Evolutionary conservation across 1,140 invertebrate species (phyloP).

Genomic region (Leptoteleia sp.): DNA sequence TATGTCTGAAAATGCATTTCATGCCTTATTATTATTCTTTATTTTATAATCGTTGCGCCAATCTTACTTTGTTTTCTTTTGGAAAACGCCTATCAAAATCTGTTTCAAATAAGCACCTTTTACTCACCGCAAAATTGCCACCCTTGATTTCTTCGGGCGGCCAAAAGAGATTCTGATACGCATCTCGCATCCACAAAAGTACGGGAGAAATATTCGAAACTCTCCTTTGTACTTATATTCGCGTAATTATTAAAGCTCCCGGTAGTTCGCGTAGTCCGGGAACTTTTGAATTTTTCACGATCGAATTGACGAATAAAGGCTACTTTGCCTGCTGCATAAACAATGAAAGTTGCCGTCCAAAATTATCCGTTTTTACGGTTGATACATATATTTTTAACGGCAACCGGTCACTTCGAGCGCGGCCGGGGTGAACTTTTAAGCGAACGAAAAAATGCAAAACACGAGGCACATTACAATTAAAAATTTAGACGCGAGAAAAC

Average conservation of each 20-base stretch:
- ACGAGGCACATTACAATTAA: conserved; percentile 57
- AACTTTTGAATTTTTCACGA: conserved; percentile 21
- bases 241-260: conserved; percentile 31
- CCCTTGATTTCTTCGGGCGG: conserved; percentile 3
- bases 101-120: conserved; percentile 28
- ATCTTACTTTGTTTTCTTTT: conserved; percentile 38
- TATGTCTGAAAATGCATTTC: too few relatives aligned
- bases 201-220: conserved; percentile 3
- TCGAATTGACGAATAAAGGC: conserved; percentile 14
- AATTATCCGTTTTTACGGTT: conserved; percentile 37
- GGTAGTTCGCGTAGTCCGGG: conserved; percentile 2
- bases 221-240: conserved; percentile 10
- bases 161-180: conserved; percentile 19
- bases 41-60: conserved; percentile 4
- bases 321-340: conserved; percentile 23
- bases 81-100: conserved; percentile 26
- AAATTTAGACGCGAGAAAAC: conserved; percentile 56
- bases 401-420: conserved; percentile 26
- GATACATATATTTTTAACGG: conserved; percentile 18
- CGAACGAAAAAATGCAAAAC: conserved; percentile 49
- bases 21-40: conserved; percentile 5
- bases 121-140: conserved; percentile 22
- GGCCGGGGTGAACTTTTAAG: conserved; percentile 16
- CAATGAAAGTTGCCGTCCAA: background rate
- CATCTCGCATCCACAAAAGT: conserved; percentile 12